These are phyloP conservation scores for Sciurus niger DNA, from an alignment of 2,113 vertebrate species.

Conservation along the genomic window DNA sequence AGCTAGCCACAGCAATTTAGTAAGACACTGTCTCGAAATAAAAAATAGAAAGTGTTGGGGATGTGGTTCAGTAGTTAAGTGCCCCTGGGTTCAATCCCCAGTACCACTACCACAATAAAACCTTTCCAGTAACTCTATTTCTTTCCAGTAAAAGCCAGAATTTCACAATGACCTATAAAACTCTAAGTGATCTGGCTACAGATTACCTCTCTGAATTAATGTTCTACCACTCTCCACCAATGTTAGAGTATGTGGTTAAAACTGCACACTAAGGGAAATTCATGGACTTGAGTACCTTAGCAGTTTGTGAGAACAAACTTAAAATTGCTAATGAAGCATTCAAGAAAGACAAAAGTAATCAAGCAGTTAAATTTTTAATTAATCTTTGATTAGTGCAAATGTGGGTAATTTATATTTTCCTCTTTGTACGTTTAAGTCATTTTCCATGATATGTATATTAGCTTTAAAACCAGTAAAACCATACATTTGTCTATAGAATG, in stretches of 20 bases:
- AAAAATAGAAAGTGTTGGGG: no score
- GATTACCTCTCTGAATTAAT: not conserved
- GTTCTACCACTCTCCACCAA: not conserved
- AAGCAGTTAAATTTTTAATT: not conserved
- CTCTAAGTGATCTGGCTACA: not conserved
- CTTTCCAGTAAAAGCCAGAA: not conserved
- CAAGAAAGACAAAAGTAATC: not conserved
- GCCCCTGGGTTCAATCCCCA: no score
- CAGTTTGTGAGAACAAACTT: not conserved
- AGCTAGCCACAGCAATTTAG: no score
- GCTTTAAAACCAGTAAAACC: not conserved
- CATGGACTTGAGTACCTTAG: not conserved
- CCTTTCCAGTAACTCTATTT: not conserved
- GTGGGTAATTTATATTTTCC: slow-evolving; percentile 1
- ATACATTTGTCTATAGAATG: not conserved
- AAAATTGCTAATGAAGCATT: slow-evolving; percentile 30
- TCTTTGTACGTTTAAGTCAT: not conserved
- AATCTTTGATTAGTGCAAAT: slow-evolving; percentile 4
- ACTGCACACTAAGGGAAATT: slow-evolving; percentile 6
- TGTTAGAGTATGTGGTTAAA: not conserved
- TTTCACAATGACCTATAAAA: not conserved
- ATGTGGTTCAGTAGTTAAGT: no score
- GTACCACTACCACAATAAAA: no score
- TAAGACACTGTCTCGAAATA: no score
- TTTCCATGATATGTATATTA: not conserved